phyloP scores from a whole-genome alignment of 2,888 invertebrate genomes.

The Gonocerus acuteangulatus region DNA sequence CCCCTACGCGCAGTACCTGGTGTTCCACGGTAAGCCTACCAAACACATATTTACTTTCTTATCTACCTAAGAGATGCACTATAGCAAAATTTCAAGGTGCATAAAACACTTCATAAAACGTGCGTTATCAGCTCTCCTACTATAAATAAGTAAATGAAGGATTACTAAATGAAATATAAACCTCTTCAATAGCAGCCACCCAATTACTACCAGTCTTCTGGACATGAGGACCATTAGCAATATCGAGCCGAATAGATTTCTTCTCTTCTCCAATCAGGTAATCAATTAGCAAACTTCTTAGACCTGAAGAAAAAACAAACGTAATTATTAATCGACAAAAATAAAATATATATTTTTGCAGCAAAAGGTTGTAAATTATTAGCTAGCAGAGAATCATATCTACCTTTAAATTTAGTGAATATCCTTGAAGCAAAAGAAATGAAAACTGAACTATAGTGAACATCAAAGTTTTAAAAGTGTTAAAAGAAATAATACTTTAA shows the following conservation, averaged over 20 bases:
- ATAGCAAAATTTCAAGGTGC: too few relatives aligned
- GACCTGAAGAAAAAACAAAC: constrained; percentile 19
- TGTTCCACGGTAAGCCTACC: too few relatives aligned
- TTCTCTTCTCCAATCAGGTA: constrained; percentile 26
- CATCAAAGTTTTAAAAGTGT: background rate
- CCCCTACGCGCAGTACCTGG: too few relatives aligned
- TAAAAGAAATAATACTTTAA: background rate
- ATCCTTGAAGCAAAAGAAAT: constrained; percentile 21
- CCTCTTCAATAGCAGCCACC: constrained; percentile 36
- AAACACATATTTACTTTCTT: too few relatives aligned
- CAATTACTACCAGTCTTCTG: constrained; percentile 33
- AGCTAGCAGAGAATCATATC: background rate
- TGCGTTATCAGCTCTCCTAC: too few relatives aligned
- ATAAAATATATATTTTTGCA: too few relatives aligned
- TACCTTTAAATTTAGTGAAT: constrained; percentile 1
- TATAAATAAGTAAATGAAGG: too few relatives aligned
- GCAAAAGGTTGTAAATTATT: too few relatives aligned
- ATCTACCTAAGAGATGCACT: too few relatives aligned
- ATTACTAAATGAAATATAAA: too few relatives aligned
- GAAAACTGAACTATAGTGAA: background rate
- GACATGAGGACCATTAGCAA: constrained; percentile 33
- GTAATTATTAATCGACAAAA: background rate
- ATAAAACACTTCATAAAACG: too few relatives aligned
- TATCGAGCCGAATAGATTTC: constrained; percentile 29
- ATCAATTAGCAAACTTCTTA: constrained; percentile 29